Base-by-base conservation (phyloP, 2,888 invertebrate genomes). In the Matsumyia berberina region DNA sequence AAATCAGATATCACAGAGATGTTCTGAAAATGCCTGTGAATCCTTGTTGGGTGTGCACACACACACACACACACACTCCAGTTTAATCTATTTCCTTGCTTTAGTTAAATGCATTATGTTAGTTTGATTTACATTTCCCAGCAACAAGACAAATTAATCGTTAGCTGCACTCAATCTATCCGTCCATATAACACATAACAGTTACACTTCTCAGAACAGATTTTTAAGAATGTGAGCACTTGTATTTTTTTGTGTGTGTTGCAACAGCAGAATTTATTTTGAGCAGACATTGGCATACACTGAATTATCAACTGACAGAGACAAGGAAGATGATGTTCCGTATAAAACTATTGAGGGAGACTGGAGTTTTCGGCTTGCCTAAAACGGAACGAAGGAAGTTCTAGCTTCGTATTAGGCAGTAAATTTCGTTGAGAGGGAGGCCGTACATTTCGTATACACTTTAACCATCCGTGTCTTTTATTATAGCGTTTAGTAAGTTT, bases 101-200 rank as follows among this genome's bases (percentile, higher is more conserved):
- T 78, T 19, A 53, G 11, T 73, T 55, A 29, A 46, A 77, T 60
- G 53, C 35, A 46, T 49, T 6, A 42, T 35, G 17, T 62, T 79
- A 64, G 24, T 64, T 57, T 72, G 66, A 51, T 15, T 67, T 33
- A 17, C 12, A 62, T 70, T 77, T 66, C 46, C 15, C 12, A 7
- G n/a, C 12, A 66, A 37, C 15, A 39, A 76, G 44, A 49, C n/a
- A 42, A 51, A 57, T 37, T 35, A 31, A 29, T 64, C 19, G 29
- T 57, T 42, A 55, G 82, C 82, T 82, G 82, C 82, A 82, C 82
- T 82, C 82, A 62, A 51, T 66, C 19, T 66, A 78, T 82, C 82
- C 82, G 82, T 82, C 82, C 82, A 82, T 58, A 64, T 66, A 8
- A 70, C 57, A 69, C 33, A 42, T 55, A 69, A 57, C 58, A 46